Base-by-base conservation (phyloP, 2,888 invertebrate species). In the Amorpha juglandis region DNA sequence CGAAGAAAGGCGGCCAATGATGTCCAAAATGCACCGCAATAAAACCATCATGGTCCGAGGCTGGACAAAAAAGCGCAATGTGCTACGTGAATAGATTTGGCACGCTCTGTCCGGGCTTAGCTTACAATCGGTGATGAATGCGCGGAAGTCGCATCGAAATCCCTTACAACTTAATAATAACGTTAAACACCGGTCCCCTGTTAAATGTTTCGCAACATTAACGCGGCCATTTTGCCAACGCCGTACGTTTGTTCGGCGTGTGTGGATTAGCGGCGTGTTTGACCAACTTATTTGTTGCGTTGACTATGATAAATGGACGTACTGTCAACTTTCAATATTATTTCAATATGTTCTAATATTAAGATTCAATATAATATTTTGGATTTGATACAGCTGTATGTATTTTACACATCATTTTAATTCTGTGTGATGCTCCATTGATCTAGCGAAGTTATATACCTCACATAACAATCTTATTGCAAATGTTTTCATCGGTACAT, bases 81-180 rank as follows among this genome's bases (percentile, higher is more conserved):
- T 78, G 80, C 75, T 47, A 62, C 53, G 38, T 82, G 71, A 83
- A 88, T 84, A 84, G 85, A 89, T 89, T 89, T 79, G 89, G 87
- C 87, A 87, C 88, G 89, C 88, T 89, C 81, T 78, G 75, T 67
- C 66, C 76, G 77, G 45, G 64, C 47, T 64, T 64, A 64, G 64
- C 16, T 64, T 51, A 75, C 71, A 69, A 67, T 78, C 71, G 74
- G 82, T 87, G 89, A 88, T 89, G 83, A 88, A 90, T 90, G 87
- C 86, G 87, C 86, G 89, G 90, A 90, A 90, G 90, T 89, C 86
- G 84, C 81, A 87, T 80, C 76, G 74, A 79, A 86, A 80, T 88
- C 89, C 87, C 85, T 88, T 85, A 88, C 89, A 89, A 89, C 87
- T 87, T 89, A 90, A 91, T 91, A 92, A 90, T 87, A 88, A 86